Evolutionary conservation across 2,113 vertebrate genomes (phyloP).

Genomic region (Montifringilla adamsi): DNA sequence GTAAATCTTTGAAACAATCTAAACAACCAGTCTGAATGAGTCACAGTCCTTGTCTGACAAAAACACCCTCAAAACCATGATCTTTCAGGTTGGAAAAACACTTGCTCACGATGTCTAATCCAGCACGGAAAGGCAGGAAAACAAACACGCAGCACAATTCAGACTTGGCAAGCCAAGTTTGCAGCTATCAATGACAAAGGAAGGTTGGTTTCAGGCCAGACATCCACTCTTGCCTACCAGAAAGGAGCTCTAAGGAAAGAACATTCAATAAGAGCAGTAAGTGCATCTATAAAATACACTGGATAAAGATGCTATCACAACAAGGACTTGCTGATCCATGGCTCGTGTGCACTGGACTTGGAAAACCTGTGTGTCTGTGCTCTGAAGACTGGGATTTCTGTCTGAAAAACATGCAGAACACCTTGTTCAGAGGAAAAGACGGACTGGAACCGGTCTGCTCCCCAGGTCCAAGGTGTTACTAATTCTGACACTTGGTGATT

Average conservation of each 20-base stretch:
- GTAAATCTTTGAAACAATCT: neutral
- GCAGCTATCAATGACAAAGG: neutral
- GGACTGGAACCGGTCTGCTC: neutral
- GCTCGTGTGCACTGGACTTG: neutral
- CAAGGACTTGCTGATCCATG: neutral
- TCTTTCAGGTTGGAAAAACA: neutral
- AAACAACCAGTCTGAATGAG: neutral
- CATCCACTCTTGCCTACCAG: neutral
- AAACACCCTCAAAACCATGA: neutral
- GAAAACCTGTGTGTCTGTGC: neutral
- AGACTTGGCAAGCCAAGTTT: neutral
- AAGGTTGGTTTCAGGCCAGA: conserved; percentile 5
- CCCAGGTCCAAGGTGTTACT: neutral
- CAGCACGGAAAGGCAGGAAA: neutral
- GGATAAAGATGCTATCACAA: neutral
- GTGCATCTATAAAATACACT: neutral
- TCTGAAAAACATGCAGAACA: neutral
- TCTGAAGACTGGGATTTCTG: neutral
- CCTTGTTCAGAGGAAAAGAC: neutral
- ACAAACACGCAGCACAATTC: neutral
- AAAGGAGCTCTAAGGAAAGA: neutral
- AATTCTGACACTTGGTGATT: neutral
- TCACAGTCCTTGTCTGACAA: neutral
- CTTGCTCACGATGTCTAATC: neutral
- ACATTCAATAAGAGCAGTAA: neutral